Conservation (phyloP, 2,888 invertebrate genomes). For the Hydrotaea diabolus region DNA sequence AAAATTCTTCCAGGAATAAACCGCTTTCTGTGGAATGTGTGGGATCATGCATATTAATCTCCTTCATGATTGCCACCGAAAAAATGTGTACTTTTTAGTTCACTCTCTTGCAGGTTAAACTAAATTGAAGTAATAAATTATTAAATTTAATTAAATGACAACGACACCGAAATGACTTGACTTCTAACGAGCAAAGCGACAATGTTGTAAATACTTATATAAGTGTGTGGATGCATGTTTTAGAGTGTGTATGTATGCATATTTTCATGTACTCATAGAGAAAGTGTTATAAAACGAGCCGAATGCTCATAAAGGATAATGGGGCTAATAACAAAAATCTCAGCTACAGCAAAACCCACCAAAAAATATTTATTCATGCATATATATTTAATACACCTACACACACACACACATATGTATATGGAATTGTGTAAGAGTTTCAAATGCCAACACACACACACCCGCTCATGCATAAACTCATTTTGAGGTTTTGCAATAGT, state of each 20-base stretch:
- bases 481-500: conserved; percentile 7
- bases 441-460: neutral
- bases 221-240: neutral
- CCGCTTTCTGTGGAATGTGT: conserved; percentile 57
- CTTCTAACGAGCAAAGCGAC: neutral
- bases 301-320: conserved; percentile 69
- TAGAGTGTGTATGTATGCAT: conserved; percentile 16
- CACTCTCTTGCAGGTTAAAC: conserved; percentile 56
- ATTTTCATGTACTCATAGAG: conserved; percentile 1
- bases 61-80: conserved; percentile 74
- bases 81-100: conserved; percentile 64
- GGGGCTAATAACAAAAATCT: conserved; percentile 69
- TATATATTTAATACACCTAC: conserved; percentile 27
- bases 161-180: conserved; percentile 61
- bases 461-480: neutral
- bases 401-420: neutral
- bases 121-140: conserved; percentile 73
- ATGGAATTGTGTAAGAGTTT: neutral
- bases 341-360: conserved; percentile 48
- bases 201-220: neutral
- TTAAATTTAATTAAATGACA: conserved; percentile 78
- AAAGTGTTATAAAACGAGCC: conserved; percentile 45
- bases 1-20: conserved; percentile 1
- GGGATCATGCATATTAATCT: conserved; percentile 74
- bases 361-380: conserved; percentile 49